phyloP scores from a whole-genome alignment of 2,888 invertebrate species.

The Troides helena region DNA sequence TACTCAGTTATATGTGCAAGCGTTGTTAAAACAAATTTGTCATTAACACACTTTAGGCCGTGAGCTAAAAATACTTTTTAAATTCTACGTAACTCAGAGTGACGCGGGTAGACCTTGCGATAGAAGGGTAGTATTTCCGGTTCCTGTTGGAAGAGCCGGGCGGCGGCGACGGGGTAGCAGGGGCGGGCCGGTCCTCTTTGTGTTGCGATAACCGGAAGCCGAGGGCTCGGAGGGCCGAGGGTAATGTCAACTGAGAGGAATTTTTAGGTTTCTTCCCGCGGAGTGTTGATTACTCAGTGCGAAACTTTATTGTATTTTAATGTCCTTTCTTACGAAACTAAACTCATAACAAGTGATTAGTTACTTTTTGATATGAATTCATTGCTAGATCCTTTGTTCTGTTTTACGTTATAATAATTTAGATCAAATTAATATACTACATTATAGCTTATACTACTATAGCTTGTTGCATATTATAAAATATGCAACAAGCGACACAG shows the following conservation, averaged over 20 bases:
- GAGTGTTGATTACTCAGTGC: constrained; percentile 61
- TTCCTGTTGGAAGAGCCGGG: constrained; percentile 54
- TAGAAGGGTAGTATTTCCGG: constrained; percentile 80
- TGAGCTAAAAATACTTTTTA: constrained; percentile 63
- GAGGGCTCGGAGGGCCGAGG: constrained; percentile 75
- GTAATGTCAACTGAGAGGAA: constrained; percentile 76
- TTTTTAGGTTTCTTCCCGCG: constrained; percentile 71
- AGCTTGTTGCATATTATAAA: too few species aligned
- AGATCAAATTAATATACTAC: too few species aligned
- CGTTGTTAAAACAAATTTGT: constrained; percentile 43
- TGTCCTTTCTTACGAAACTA: constrained; percentile 3
- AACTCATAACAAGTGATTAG: neutral
- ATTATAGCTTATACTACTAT: too few species aligned
- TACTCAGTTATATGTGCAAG: too few species aligned
- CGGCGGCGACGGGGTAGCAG: constrained; percentile 38
- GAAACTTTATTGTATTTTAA: constrained; percentile 42
- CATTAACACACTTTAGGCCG: constrained; percentile 51
- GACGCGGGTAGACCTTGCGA: constrained; percentile 75
- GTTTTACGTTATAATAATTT: too few species aligned
- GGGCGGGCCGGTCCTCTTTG: constrained; percentile 65
- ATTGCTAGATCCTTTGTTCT: too few species aligned
- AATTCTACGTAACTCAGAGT: constrained; percentile 52
- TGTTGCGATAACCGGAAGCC: constrained; percentile 79
- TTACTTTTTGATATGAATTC: too few species aligned
- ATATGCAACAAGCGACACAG: too few species aligned